Evolutionary conservation across 2,797 vertebrate species (phyloP).

Genomic region (Ceyx erithaca): DNA sequence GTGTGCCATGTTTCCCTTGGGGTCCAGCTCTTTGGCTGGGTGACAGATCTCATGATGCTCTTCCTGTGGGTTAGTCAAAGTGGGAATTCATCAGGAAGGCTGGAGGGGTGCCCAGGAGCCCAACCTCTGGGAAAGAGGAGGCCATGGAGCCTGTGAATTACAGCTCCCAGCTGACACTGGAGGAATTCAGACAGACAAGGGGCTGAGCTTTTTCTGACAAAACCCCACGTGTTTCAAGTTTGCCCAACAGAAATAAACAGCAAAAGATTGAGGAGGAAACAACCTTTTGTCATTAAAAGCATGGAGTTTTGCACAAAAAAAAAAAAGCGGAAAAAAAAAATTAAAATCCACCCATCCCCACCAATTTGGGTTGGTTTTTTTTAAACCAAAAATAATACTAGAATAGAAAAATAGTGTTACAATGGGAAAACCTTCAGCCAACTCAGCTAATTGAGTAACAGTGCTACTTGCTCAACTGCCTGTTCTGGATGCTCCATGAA

Average conservation of each 20-base stretch:
- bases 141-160: slow-evolving; percentile 29
- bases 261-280: slow-evolving; percentile 42
- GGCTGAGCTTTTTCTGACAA: slow-evolving; percentile 48
- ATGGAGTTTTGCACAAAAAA: not conserved
- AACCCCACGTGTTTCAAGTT: slow-evolving; percentile 35
- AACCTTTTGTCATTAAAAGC: slow-evolving; percentile 53
- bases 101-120: slow-evolving; percentile 39
- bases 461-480: slow-evolving; percentile 18
- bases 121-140: slow-evolving; percentile 22
- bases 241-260: slow-evolving; percentile 53
- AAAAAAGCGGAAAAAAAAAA: too few relatives aligned
- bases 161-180: slow-evolving; percentile 56
- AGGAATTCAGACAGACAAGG: slow-evolving; percentile 33
- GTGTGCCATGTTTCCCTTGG: not conserved
- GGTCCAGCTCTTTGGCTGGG: slow-evolving; percentile 25
- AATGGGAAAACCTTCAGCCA: slow-evolving; percentile 55
- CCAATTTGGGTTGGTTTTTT: not conserved
- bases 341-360: not conserved
- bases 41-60: slow-evolving; percentile 61
- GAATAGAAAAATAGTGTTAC: slow-evolving; percentile 45
- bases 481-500: not conserved
- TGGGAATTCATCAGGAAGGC: slow-evolving; percentile 55
- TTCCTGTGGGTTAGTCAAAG: slow-evolving; percentile 44
- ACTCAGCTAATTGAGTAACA: slow-evolving; percentile 32
- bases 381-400: slow-evolving; percentile 22